phyloP scores from a whole-genome alignment of 2,797 vertebrate genomes.

The Thaleichthys pacificus region DNA sequence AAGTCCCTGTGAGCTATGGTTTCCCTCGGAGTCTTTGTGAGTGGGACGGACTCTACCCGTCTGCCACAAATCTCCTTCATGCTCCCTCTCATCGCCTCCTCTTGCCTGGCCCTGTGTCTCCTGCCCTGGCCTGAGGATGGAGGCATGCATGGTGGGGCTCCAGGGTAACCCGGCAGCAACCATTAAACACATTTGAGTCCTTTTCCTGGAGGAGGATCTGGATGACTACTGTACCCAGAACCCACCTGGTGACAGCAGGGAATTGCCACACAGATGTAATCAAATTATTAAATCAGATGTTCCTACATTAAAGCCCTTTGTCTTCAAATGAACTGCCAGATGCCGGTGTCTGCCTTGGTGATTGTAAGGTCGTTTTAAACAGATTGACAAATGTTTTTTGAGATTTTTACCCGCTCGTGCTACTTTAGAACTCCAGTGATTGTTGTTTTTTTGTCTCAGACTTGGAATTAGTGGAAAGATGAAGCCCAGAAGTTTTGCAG shows the following conservation, averaged over 20 bases:
- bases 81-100: slow-evolving; percentile 29
- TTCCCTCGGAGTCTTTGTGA: no score
- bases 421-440: no score
- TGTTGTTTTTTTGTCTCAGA: no score
- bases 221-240: neutral
- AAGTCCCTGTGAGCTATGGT: neutral
- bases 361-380: neutral
- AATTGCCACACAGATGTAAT: neutral
- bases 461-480: slow-evolving; percentile 53
- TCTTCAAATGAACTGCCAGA: slow-evolving; percentile 8
- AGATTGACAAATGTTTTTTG: no score
- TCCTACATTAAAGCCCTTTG: no score
- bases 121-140: no score
- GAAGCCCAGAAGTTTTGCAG: slow-evolving; percentile 40
- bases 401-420: no score
- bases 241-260: neutral
- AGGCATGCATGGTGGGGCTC: no score
- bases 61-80: slow-evolving; percentile 20
- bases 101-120: neutral
- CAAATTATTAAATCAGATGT: no score
- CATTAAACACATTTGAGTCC: neutral
- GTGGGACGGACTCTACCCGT: no score
- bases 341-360: slow-evolving; percentile 11
- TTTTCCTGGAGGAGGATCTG: slow-evolving; percentile 15
- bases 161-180: no score